Conservation (phyloP, 2,888 invertebrate genomes). For the Hydroisotoma schaefferi region DNA sequence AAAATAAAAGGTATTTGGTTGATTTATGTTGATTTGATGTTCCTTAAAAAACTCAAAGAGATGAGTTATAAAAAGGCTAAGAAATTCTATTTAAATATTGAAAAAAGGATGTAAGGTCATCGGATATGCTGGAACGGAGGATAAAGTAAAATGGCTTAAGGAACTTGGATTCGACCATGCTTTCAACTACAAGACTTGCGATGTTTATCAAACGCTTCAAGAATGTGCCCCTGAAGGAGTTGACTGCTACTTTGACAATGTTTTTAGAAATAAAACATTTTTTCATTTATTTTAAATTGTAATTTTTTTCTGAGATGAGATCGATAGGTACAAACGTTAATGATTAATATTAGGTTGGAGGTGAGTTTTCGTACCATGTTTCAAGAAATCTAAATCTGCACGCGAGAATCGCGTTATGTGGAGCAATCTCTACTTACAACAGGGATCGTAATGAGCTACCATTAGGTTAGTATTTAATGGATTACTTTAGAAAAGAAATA, state of each 20-base stretch:
- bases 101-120: constrained; percentile 62
- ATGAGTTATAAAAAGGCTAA: too few relatives aligned
- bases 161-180: constrained; percentile 66
- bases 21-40: too few relatives aligned
- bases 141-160: constrained; percentile 67
- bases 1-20: constrained; percentile 60
- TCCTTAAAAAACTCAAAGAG: too few relatives aligned
- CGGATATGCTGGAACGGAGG: constrained; percentile 67
- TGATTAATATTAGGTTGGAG: constrained; percentile 5
- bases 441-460: background rate
- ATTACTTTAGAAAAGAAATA: background rate
- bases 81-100: background rate
- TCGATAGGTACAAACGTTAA: too few relatives aligned
- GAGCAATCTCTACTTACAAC: constrained; percentile 1
- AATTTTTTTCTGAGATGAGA: too few relatives aligned
- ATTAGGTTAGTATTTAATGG: background rate
- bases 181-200: constrained; percentile 67
- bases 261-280: constrained; percentile 54
- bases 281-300: background rate
- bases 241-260: constrained; percentile 75
- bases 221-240: constrained; percentile 65
- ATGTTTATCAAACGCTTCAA: constrained; percentile 58
- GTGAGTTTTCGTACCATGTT: constrained; percentile 6
- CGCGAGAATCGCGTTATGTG: constrained; percentile 9
- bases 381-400: background rate